phyloP scores from a whole-genome alignment of 1,140 invertebrate species.

The Diorhabda sublineata region DNA sequence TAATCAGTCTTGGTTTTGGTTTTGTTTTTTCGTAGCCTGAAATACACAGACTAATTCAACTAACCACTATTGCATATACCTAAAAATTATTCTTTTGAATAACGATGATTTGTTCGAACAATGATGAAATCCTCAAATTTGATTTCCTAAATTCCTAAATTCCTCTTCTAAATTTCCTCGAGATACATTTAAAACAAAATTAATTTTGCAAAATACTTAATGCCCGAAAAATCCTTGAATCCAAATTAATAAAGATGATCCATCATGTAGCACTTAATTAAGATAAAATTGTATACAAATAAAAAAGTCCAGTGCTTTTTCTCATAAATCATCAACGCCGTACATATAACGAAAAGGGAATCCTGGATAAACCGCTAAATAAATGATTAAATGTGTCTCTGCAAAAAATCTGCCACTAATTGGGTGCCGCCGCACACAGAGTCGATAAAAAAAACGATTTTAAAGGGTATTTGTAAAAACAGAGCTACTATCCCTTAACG shows the following conservation, averaged over 20 bases:
- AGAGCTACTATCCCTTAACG: not conserved
- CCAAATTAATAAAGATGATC: not conserved
- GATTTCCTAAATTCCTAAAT: too few species aligned
- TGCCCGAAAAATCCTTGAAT: not conserved
- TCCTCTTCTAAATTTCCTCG: not conserved
- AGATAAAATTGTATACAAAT: not conserved
- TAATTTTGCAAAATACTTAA: not conserved
- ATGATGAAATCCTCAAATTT: too few species aligned
- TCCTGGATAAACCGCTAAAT: slow-evolving; percentile 5
- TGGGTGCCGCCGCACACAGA: slow-evolving; percentile 7
- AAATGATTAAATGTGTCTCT: slow-evolving; percentile 9
- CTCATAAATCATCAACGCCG: not conserved
- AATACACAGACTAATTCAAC: too few species aligned
- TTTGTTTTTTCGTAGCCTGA: too few species aligned
- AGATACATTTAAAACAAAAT: not conserved
- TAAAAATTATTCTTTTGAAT: too few species aligned
- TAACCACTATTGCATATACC: too few species aligned
- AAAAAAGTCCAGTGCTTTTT: not conserved
- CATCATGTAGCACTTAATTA: not conserved
- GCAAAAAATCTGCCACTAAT: slow-evolving; percentile 13
- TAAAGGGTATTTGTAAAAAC: slow-evolving; percentile 15
- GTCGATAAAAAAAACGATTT: slow-evolving; percentile 13
- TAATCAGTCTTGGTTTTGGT: too few species aligned
- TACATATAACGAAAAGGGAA: not conserved
- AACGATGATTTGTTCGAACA: too few species aligned